Conservation (phyloP, 2,113 vertebrate genomes). For the Haemorhous mexicanus region DNA sequence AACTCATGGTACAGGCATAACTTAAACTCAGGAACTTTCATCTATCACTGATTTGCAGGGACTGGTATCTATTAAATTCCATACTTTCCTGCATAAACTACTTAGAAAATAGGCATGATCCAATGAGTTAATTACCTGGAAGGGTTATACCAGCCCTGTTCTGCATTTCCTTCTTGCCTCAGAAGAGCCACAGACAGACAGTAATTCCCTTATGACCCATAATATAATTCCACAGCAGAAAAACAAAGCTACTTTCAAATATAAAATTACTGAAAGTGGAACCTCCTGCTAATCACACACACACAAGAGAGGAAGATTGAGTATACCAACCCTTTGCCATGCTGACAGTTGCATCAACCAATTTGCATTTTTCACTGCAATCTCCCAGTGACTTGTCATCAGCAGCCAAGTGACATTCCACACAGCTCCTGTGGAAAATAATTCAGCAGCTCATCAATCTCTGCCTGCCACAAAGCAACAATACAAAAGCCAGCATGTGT, state of each 20-base stretch:
- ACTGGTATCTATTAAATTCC: not conserved
- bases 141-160: not conserved
- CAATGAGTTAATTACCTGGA: not conserved
- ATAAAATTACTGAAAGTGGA: not conserved
- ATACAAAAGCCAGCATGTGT: not conserved
- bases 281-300: not conserved
- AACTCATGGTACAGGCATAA: not conserved
- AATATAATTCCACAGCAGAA: not conserved
- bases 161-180: not conserved
- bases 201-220: not conserved
- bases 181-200: not conserved
- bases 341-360: slow-evolving; percentile 79
- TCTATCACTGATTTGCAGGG: not conserved
- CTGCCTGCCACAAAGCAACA: not conserved
- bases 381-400: slow-evolving; percentile 66
- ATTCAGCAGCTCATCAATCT: slow-evolving; percentile 62
- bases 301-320: not conserved
- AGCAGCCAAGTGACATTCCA: slow-evolving; percentile 89
- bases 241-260: slow-evolving; percentile 2
- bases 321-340: slow-evolving; percentile 74
- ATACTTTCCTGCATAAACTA: not conserved
- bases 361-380: slow-evolving; percentile 84
- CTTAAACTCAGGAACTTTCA: not conserved
- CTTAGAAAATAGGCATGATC: not conserved
- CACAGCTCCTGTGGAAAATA: slow-evolving; percentile 83